These are phyloP conservation scores for Limanda limanda DNA, from an alignment of 2,113 vertebrate genomes.

Conservation along the genomic window DNA sequence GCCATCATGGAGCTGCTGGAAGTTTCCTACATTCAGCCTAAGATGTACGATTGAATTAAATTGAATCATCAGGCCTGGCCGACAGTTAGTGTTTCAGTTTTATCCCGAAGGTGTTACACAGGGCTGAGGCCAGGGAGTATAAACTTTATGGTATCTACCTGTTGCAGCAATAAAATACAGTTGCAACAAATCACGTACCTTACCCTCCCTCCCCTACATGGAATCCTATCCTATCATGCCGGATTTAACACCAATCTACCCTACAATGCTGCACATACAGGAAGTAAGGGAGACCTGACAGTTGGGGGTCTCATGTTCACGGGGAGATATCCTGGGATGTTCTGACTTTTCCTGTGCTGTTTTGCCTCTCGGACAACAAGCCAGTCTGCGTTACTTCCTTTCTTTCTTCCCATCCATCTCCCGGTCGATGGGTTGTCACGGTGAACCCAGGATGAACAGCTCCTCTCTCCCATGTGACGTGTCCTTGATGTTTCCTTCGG, in stretches of 20 bases:
- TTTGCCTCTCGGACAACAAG: slow-evolving; percentile 26
- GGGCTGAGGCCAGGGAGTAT: background rate
- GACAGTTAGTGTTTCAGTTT: no score
- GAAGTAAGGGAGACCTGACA: slow-evolving; percentile 48
- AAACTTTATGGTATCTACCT: background rate
- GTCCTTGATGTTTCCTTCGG: slow-evolving; percentile 42
- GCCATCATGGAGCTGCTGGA: background rate
- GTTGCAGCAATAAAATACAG: background rate
- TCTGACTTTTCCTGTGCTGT: slow-evolving; percentile 24
- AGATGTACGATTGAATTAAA: background rate
- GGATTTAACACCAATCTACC: background rate
- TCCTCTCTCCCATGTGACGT: slow-evolving; percentile 20
- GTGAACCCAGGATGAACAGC: slow-evolving; percentile 27
- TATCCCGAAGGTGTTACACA: background rate
- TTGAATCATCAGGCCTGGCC: background rate
- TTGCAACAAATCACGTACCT: background rate
- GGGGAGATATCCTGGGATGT: slow-evolving; percentile 46
- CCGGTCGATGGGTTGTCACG: slow-evolving; percentile 35
- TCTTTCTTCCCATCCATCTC: slow-evolving; percentile 34
- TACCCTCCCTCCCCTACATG: background rate
- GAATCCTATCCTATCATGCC: background rate
- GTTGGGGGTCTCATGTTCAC: slow-evolving; percentile 36
- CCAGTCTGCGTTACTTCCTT: slow-evolving; percentile 58
- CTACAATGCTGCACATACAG: slow-evolving; percentile 27
- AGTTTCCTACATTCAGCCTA: background rate